Percentiles rank a stretch among this genome's conserved stretches.
Evolutionary conservation across 1,140 invertebrate genomes (phyloP).

Genomic region (Nylanderia fulva): DNA sequence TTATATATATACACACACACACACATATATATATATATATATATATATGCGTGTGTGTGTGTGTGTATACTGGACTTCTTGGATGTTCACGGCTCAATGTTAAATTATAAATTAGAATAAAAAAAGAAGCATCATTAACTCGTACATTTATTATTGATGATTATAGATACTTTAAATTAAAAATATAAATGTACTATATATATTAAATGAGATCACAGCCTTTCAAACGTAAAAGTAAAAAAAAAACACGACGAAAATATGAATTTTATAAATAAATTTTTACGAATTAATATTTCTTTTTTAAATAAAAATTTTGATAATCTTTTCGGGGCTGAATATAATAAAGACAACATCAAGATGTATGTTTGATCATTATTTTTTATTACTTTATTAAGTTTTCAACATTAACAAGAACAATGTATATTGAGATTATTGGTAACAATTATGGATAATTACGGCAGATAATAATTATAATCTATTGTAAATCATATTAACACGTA

Average conservation of each 20-base stretch:
- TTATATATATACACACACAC: too few relatives aligned
- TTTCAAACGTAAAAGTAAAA: conserved; percentile 31
- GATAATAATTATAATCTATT: conserved; percentile 24
- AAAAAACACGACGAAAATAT: not conserved
- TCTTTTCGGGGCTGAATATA: too few relatives aligned
- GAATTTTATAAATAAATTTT: not conserved
- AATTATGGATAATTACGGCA: conserved; percentile 38
- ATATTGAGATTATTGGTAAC: conserved; percentile 53
- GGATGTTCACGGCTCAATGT: not conserved
- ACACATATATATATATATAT: too few relatives aligned
- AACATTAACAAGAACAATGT: conserved; percentile 62
- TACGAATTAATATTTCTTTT: not conserved
- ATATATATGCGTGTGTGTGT: too few relatives aligned
- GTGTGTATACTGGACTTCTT: conserved; percentile 12
- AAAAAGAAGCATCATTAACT: conserved; percentile 14
- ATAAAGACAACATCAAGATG: not conserved
- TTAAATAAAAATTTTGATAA: not conserved
- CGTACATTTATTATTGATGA: not conserved
- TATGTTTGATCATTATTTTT: conserved; percentile 21
- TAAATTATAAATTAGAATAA: conserved; percentile 53
- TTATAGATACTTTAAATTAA: not conserved
- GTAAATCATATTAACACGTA: conserved; percentile 42
- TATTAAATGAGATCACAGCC: not conserved
- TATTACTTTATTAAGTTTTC: conserved; percentile 31
- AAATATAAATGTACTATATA: not conserved